Evolutionary conservation across 2,113 vertebrate species (phyloP).

Genomic region (Rhea pennata): DNA sequence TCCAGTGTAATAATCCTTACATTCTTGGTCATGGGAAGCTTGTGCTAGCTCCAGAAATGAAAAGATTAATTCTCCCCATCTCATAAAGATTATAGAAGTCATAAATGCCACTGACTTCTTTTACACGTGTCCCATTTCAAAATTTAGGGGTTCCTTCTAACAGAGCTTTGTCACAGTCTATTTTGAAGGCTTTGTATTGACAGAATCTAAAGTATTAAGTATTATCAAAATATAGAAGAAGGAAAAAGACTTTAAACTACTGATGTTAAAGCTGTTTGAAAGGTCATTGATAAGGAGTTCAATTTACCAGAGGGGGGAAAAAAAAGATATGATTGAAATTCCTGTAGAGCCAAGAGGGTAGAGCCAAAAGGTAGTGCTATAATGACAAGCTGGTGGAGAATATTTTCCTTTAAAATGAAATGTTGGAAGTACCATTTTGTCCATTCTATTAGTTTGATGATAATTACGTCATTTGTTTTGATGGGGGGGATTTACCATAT

Average conservation of each 20-base stretch:
- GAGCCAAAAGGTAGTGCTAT: neutral
- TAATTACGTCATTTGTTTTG: neutral
- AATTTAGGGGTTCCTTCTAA: neutral
- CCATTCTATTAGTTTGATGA: neutral
- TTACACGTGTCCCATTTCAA: neutral
- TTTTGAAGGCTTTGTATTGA: neutral
- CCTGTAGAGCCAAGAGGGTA: neutral
- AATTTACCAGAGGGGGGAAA: neutral
- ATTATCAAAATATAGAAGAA: neutral
- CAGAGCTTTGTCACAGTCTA: neutral
- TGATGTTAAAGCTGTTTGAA: neutral
- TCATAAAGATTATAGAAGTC: neutral
- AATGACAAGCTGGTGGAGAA: neutral
- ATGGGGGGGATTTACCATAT: neutral
- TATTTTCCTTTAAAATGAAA: neutral
- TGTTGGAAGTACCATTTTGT: neutral
- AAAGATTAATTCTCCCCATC: neutral
- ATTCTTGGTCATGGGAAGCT: neutral
- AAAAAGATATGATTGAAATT: neutral
- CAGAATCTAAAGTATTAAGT: neutral
- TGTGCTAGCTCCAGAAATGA: neutral
- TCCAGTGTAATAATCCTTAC: neutral
- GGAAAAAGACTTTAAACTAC: neutral
- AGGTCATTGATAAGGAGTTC: neutral
- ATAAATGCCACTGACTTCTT: neutral